A percentile compares a stretch with the other conserved stretches of the same genome.
Evolutionary conservation across 2,888 invertebrate species (phyloP).

Genomic region (Orthosia incerta): DNA sequence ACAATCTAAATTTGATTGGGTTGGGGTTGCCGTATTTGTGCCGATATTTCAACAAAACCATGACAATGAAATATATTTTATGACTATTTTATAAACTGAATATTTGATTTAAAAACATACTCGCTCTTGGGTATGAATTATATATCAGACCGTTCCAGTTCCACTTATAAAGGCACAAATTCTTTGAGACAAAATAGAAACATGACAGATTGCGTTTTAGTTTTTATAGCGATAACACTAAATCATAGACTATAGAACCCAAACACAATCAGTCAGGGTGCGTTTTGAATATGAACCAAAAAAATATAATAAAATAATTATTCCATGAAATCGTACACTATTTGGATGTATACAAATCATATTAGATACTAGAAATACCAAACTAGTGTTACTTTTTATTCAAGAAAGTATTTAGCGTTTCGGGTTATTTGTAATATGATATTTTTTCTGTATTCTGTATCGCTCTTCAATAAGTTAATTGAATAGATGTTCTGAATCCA

Average conservation of each 20-base stretch:
- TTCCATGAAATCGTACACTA: background rate
- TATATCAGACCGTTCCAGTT: background rate
- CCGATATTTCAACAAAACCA: background rate
- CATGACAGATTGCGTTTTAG: background rate
- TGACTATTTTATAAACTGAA: no score
- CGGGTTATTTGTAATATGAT: background rate
- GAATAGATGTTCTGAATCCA: slow-evolving; percentile 19
- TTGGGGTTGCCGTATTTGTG: slow-evolving; percentile 37
- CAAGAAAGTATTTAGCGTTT: background rate
- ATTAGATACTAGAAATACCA: fast-evolving
- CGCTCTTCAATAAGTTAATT: background rate
- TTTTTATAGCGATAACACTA: slow-evolving; percentile 11
- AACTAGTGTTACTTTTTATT: background rate
- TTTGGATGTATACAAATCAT: background rate
- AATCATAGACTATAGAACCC: slow-evolving; percentile 7
- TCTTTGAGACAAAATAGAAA: background rate
- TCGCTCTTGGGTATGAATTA: background rate
- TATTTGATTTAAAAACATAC: no score
- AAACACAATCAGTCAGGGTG: slow-evolving; percentile 11
- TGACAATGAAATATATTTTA: background rate
- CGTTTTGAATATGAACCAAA: slow-evolving; percentile 26
- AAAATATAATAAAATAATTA: background rate
- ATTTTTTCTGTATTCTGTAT: background rate
- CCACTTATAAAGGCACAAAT: background rate
- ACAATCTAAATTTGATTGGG: slow-evolving; percentile 53